Base-by-base conservation (phyloP, 2,797 vertebrate species). In the Diplodus sargus region DNA sequence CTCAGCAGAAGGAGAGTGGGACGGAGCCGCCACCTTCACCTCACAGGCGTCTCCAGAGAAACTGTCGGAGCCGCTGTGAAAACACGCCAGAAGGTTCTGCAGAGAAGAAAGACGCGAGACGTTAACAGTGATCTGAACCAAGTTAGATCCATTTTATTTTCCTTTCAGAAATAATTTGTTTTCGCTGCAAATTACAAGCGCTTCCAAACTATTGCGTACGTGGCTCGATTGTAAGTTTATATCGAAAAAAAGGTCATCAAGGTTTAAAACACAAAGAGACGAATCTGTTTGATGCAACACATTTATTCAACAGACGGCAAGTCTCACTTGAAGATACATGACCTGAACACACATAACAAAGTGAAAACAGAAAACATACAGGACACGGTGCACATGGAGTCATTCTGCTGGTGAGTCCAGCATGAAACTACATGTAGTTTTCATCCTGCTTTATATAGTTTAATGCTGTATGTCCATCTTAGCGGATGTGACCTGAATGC, bases 21-120 rank as follows among this genome's bases (percentile, higher is more conserved):
- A 97, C 0, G 98, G 97, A 0, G 98, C 98, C 0, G 98, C 98
- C 59, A 99, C 97, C 89, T 99, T 98, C 85, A 99, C 98, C 92
- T 99, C 98, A 78, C 98, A 99, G 60, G 97, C 98, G 53, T 99
- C 98, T 48, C 98, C 97, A 0, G 96, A 96, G 75, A 97, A 97
- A 88, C 97, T 97, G 91, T 99, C 97, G 0, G 97, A 96, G 20
- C 97, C 97, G 1, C 97, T 98, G 66, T 96, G 97, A 87, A 99
- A 99, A 91, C 97, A 99, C 2, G 96, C 96, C 69, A 99, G 93
- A 18, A 99, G 95, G 89, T 98, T 98, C 98, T 99, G 74, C 1
- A 74, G 73, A 42, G 14, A 59, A 66, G 43, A 28, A 39, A 42
- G 12, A 91, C n/a, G 42, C 11, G 43, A 18, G 17, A 58, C 3